Evolutionary conservation across 2,888 invertebrate genomes (phyloP).

Genomic region (Rotaria sp.): DNA sequence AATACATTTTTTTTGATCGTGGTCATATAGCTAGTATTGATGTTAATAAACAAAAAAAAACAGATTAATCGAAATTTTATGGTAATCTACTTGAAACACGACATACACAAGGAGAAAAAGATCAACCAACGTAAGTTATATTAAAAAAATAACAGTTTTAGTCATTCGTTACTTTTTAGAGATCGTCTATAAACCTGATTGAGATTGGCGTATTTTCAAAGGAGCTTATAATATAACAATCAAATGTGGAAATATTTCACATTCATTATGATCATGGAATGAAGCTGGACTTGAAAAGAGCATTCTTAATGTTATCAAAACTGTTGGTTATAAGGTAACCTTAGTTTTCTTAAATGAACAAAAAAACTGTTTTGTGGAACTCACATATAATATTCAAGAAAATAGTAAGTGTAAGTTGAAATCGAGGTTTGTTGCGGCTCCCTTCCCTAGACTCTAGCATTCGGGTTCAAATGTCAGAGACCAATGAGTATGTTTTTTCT

Average conservation of each 20-base stretch:
- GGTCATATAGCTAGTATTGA: slow-evolving; percentile 58
- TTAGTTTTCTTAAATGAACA: slow-evolving; percentile 42
- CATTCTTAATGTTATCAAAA: slow-evolving; percentile 82
- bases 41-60: slow-evolving; percentile 58
- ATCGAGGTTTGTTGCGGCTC: no score
- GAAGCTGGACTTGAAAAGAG: slow-evolving; percentile 83
- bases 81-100: slow-evolving; percentile 86
- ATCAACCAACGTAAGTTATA: slow-evolving; percentile 68
- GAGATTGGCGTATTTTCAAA: slow-evolving; percentile 97
- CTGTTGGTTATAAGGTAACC: slow-evolving; percentile 74
- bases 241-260: slow-evolving; percentile 91
- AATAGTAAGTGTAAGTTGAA: no score
- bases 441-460: no score
- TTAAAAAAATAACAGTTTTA: background rate
- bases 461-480: no score
- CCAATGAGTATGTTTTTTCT: no score
- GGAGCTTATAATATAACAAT: slow-evolving; percentile 98
- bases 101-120: slow-evolving; percentile 88
- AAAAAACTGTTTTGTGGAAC: no score
- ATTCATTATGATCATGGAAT: slow-evolving; percentile 87
- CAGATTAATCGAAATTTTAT: slow-evolving; percentile 92
- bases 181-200: slow-evolving; percentile 76
- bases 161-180: slow-evolving; percentile 54
- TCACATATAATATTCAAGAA: no score
- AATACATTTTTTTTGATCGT: slow-evolving; percentile 77